Evolutionary conservation across 37 sponge, comb jelly and placozoan species (phyloP), one percentile per base, ranked within the genome.

Genomic region (Axinella damicornis): DNA sequence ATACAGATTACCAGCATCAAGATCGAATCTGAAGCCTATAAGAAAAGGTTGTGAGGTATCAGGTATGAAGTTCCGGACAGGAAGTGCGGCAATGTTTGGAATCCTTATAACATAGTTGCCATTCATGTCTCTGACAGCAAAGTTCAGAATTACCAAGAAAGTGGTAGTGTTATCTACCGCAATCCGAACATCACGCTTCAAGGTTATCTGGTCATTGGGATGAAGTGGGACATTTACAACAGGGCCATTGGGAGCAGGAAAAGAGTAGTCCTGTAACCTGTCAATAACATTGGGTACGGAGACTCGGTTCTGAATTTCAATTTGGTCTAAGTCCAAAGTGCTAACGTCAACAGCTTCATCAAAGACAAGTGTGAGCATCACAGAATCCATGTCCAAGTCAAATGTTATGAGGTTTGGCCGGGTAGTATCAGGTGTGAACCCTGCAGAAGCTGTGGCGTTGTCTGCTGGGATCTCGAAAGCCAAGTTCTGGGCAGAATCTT

Each of bases 31-130:
- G 40, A 85, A 90, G 28, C 65, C 70, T 34, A 53, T 63, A 6
- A 97, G 75, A 22, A n/a, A 27, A 19, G 97, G 97, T 18, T 87
- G 83, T 53, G 90, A 84, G 2, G 84, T 83, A 62, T 97, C 97
- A n/a, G 90, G 66, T 37, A 78, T 94, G 73, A 83, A 97, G 21
- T 71, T 83, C 21, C 81, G 39, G 2, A 91, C 97, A 37, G 24
- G 83, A 5, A 88, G 53, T 39, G 94, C 94, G 22, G 72, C 77
- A 27, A 92, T 79, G 56, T 88, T 81, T 19, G 86, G 86, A 53
- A 95, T 86, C 17, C 85, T 80, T 53, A 78, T 65, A 22, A 89
- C 62, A 56, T 19, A 62, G 55, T 92, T 92, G 37, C 90, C 88
- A 74, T 68, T 86, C 88, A 92, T 89, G 77, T 95, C 96, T 57